phyloP scores from a whole-genome alignment of 2,888 invertebrate species.

The Leptura quadrifasciata region DNA sequence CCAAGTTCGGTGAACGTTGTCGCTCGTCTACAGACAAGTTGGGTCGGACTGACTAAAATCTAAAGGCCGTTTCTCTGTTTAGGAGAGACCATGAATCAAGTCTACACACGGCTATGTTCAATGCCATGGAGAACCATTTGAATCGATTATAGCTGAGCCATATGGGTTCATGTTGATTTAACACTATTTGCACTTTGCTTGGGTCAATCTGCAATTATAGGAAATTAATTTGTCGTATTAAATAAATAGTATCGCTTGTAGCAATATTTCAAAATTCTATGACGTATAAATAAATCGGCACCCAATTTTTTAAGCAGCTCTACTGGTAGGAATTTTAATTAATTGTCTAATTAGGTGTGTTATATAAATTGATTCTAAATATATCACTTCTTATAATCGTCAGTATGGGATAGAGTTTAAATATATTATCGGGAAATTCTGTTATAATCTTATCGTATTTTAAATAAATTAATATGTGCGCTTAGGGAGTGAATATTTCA shows the following conservation, averaged over 20 bases:
- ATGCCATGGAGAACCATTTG: constrained; percentile 37
- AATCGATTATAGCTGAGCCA: constrained; percentile 41
- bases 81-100: constrained; percentile 40
- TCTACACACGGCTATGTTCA: constrained; percentile 37
- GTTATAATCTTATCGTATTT: too few relatives aligned
- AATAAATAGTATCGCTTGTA: neutral
- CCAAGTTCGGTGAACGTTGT: constrained; percentile 25
- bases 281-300: neutral
- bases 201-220: constrained; percentile 23
- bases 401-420: too few relatives aligned
- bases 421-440: too few relatives aligned
- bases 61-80: constrained; percentile 32
- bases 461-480: too few relatives aligned
- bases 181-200: constrained; percentile 31
- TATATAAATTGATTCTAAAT: constrained; percentile 10
- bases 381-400: neutral
- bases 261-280: neutral
- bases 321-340: constrained; percentile 18
- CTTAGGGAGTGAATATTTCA: too few relatives aligned
- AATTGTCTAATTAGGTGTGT: constrained; percentile 12
- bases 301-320: neutral
- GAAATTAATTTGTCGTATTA: constrained; percentile 16
- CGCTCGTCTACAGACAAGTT: constrained; percentile 28
- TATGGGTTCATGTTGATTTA: constrained; percentile 41
- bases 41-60: constrained; percentile 30